phyloP scores from a whole-genome alignment of 1,140 invertebrate species.

The Bemisia tabaci region DNA sequence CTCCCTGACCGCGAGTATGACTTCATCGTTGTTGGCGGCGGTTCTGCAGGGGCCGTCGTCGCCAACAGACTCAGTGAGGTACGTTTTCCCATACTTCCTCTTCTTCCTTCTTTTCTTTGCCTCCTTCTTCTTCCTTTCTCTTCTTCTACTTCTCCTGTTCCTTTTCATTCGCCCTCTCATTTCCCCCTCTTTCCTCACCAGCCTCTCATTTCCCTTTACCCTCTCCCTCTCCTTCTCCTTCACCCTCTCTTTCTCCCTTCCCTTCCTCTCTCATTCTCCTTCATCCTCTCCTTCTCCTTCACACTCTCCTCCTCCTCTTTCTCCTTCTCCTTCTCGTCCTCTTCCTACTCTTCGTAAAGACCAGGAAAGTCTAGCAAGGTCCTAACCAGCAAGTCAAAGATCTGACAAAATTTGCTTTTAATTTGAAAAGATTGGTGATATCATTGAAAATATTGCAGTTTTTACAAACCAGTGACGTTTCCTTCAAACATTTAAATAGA shows the following conservation, averaged over 20 bases:
- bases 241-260: background rate
- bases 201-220: background rate
- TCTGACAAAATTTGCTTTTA: no score
- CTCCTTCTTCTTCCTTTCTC: background rate
- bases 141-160: background rate
- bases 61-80: conserved; percentile 50
- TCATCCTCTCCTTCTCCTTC: background rate
- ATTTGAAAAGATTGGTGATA: no score
- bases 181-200: background rate
- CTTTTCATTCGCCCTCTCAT: background rate
- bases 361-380: no score
- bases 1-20: conserved; percentile 55
- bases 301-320: background rate
- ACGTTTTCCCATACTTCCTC: background rate
- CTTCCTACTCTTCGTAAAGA: no score
- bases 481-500: no score
- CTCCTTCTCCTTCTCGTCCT: background rate
- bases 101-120: background rate
- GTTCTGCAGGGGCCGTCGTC: conserved; percentile 61
- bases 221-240: background rate
- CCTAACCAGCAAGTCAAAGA: no score
- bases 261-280: background rate
- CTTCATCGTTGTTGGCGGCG: conserved; percentile 76
- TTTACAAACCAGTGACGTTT: no score
- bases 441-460: no score